Evolutionary conservation across 2,797 vertebrate genomes (phyloP).

Genomic region (Epinephelus awoara): DNA sequence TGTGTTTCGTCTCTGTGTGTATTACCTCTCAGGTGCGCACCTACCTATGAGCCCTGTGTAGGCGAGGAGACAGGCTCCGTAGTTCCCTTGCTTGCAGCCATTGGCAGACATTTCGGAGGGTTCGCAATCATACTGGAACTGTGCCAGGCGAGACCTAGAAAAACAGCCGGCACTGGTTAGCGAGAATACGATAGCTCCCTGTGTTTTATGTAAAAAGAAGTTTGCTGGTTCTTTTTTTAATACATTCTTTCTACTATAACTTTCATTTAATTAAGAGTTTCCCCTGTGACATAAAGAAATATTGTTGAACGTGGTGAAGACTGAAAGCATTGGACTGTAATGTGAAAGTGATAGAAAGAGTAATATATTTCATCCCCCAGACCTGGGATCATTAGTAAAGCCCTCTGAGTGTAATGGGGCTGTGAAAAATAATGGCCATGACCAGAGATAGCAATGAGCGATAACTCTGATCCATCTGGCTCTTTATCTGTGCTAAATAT

Average conservation of each 20-base stretch:
- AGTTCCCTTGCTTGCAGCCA: constrained; percentile 84
- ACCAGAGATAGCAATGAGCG: constrained; percentile 85
- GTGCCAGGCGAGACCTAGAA: constrained; percentile 85
- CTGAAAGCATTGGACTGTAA: constrained; percentile 68
- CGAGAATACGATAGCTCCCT: constrained; percentile 8
- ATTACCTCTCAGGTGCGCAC: constrained; percentile 49
- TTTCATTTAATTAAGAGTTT: constrained; percentile 71
- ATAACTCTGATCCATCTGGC: constrained; percentile 86
- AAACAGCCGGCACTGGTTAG: constrained; percentile 39
- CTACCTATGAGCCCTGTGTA: constrained; percentile 88
- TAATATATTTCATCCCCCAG: constrained; percentile 78
- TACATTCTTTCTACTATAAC: constrained; percentile 17
- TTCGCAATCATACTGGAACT: constrained; percentile 86
- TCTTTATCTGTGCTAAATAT: constrained; percentile 85
- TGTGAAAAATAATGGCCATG: constrained; percentile 83
- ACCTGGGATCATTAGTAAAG: constrained; percentile 83
- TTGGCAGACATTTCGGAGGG: constrained; percentile 77
- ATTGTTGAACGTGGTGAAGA: constrained; percentile 54
- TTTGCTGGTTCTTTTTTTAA: constrained; percentile 30
- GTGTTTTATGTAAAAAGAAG: constrained; percentile 25
- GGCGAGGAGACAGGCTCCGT: constrained; percentile 84
- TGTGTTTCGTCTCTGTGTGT: background rate
- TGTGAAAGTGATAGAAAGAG: constrained; percentile 78
- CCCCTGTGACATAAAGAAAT: constrained; percentile 64
- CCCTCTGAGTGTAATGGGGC: constrained; percentile 83